phyloP scores from a whole-genome alignment of 1,140 invertebrate genomes.

The Drosophila triauraria region DNA sequence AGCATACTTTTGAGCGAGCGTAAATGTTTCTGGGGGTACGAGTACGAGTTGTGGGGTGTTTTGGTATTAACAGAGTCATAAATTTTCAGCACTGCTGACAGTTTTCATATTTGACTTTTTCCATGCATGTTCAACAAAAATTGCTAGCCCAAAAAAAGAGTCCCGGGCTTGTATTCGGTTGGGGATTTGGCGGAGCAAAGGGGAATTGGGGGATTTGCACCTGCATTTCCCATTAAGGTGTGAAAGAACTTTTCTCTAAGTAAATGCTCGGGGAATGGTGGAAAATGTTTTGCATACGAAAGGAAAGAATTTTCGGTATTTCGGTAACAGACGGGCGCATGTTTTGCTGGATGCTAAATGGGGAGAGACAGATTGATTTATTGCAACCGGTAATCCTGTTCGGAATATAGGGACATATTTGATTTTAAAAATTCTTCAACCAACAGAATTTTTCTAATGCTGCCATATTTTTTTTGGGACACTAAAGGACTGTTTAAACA shows the following conservation, averaged over 20 bases:
- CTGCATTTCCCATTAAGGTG: conserved; percentile 39
- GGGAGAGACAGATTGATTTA: conserved; percentile 33
- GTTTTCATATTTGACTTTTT: conserved; percentile 78
- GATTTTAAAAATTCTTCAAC: not conserved
- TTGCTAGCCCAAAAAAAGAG: conserved; percentile 26
- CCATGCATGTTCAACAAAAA: conserved; percentile 67
- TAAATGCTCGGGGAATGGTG: conserved; percentile 8
- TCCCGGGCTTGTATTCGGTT: not conserved
- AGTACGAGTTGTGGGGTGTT: conserved; percentile 26
- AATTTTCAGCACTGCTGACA: conserved; percentile 70
- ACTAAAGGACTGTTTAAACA: too few species aligned
- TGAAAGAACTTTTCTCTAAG: conserved; percentile 27
- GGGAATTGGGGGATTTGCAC: conserved; percentile 6
- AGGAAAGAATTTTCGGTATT: conserved; percentile 38
- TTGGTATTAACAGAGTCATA: conserved; percentile 71
- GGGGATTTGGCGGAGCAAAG: not conserved
- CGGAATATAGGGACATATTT: not conserved
- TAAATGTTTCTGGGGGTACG: conserved; percentile 13
- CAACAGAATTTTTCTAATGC: not conserved
- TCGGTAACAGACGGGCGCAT: conserved; percentile 2
- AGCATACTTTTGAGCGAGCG: conserved; percentile 58
- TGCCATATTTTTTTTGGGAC: not conserved
- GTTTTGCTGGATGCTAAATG: conserved; percentile 21
- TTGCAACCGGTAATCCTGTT: not conserved
- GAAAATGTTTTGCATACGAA: conserved; percentile 41